phyloP scores from a whole-genome alignment of 2,888 invertebrate genomes.

The Conchocele bisecta region DNA sequence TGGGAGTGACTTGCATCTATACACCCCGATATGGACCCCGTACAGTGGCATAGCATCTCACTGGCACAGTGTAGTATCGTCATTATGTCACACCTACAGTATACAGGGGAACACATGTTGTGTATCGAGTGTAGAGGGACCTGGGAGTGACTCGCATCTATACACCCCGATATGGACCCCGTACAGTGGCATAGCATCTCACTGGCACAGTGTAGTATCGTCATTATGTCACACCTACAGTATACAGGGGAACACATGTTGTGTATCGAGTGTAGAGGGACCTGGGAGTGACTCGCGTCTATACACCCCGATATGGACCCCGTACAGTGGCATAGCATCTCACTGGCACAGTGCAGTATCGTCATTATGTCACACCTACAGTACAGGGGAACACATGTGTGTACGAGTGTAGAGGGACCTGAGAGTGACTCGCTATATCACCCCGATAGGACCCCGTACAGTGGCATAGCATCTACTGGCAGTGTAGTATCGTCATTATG shows the following conservation, averaged over 20 bases:
- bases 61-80: constrained; percentile 72
- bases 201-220: constrained; percentile 71
- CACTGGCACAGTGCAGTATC: constrained; percentile 72
- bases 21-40: constrained; percentile 69
- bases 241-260: constrained; percentile 77
- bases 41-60: constrained; percentile 71
- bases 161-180: constrained; percentile 68
- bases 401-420: constrained; percentile 76
- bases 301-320: constrained; percentile 70
- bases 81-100: constrained; percentile 77
- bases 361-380: constrained; percentile 77
- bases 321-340: constrained; percentile 72
- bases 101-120: constrained; percentile 77
- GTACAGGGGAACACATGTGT: constrained; percentile 78
- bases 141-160: constrained; percentile 76
- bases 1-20: constrained; percentile 76
- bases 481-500: constrained; percentile 73
- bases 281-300: constrained; percentile 74
- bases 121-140: constrained; percentile 77
- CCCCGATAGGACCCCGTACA: constrained; percentile 69
- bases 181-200: constrained; percentile 73
- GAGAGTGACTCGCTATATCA: constrained; percentile 72
- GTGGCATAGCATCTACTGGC: constrained; percentile 71
- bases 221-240: constrained; percentile 77
- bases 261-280: constrained; percentile 77